These are phyloP conservation scores for Cyanoderma ruficeps DNA, from an alignment of 2,113 vertebrate genomes.

Conservation along the genomic window DNA sequence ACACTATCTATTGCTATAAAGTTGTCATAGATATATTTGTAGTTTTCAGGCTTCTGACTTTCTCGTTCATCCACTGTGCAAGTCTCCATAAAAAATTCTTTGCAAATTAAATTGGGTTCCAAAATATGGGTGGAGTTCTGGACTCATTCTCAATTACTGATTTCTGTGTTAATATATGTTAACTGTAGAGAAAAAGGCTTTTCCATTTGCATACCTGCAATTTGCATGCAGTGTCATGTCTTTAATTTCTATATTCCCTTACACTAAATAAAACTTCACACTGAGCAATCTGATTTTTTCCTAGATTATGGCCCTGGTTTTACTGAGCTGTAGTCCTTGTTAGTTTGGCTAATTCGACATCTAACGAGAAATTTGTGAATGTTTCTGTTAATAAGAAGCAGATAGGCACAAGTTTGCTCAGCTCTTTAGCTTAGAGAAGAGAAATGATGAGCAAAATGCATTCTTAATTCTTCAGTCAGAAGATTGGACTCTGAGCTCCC, in stretches of 20 bases:
- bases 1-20: not conserved
- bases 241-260: not conserved
- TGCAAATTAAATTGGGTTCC: not conserved
- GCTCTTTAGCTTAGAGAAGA: not conserved
- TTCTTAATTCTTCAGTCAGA: not conserved
- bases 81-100: not conserved
- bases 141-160: not conserved
- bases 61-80: not conserved
- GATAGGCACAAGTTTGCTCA: not conserved
- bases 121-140: not conserved
- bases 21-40: not conserved
- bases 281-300: not conserved
- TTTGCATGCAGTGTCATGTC: not conserved
- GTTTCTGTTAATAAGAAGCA: not conserved
- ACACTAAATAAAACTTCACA: not conserved
- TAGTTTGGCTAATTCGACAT: not conserved
- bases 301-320: not conserved
- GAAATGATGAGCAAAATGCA: not conserved
- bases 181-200: not conserved
- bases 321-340: not conserved
- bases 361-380: not conserved
- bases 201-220: not conserved
- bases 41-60: not conserved
- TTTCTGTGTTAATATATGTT: not conserved
- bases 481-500: not conserved